A percentile compares a stretch with the other conserved stretches of the same genome.
Evolutionary conservation across 1,140 invertebrate species (phyloP).

Genomic region (Bombus soroeensis): DNA sequence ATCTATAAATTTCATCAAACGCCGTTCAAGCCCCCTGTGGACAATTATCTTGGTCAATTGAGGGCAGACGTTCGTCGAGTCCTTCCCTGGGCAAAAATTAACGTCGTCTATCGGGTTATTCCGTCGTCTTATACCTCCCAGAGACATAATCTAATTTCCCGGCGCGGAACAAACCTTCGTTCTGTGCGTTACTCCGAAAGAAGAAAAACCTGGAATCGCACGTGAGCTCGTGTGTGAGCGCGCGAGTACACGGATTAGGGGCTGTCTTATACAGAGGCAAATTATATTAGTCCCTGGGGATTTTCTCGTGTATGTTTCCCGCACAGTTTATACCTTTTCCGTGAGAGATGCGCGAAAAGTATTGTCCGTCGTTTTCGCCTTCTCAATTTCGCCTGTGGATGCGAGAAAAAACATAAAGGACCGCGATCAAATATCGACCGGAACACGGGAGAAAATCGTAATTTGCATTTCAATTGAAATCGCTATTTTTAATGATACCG

Average conservation of each 20-base stretch:
- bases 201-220: neutral
- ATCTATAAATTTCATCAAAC: neutral
- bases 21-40: neutral
- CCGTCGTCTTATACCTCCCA: constrained; percentile 15
- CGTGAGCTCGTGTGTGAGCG: neutral
- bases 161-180: constrained; percentile 44
- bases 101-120: constrained; percentile 23
- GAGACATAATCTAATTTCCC: constrained; percentile 40
- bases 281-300: constrained; percentile 41
- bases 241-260: constrained; percentile 16
- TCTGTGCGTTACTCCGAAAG: neutral
- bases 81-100: constrained; percentile 13
- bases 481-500: constrained; percentile 23
- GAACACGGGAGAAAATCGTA: too few relatives aligned
- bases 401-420: neutral
- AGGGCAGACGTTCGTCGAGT: neutral
- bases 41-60: neutral
- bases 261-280: constrained; percentile 41
- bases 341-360: constrained; percentile 8
- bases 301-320: constrained; percentile 28
- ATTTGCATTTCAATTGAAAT: constrained; percentile 39
- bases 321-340: neutral
- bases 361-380: neutral
- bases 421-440: neutral
- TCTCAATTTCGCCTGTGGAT: neutral